Conservation (phyloP, 2,797 vertebrate genomes). For the Falco cherrug region DNA sequence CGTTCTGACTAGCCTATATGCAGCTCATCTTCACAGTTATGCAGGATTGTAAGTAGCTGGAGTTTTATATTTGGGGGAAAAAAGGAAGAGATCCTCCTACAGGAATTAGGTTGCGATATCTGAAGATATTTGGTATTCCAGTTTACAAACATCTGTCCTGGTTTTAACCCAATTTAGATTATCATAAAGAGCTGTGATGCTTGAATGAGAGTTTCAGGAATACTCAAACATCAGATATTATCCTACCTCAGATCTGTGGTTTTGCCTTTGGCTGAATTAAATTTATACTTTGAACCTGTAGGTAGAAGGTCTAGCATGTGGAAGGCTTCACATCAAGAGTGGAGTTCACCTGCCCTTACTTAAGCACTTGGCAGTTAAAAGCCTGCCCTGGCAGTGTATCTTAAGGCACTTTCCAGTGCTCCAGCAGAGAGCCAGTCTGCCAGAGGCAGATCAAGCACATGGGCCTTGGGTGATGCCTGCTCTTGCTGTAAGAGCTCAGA, state of each 20-base stretch:
- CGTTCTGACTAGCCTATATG: accelerated
- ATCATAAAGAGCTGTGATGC: neutral
- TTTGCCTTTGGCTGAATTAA: neutral
- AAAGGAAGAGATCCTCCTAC: neutral
- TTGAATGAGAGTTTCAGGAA: neutral
- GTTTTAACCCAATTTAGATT: neutral
- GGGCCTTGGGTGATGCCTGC: neutral
- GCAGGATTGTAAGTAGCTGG: neutral
- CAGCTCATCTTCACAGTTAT: accelerated
- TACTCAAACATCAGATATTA: neutral
- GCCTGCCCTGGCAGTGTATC: neutral
- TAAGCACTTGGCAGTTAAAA: neutral
- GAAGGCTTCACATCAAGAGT: neutral
- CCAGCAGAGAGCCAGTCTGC: neutral
- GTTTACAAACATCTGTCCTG: neutral
- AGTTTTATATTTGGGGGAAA: neutral
- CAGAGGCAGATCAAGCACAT: neutral
- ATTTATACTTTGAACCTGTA: neutral
- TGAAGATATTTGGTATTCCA: neutral
- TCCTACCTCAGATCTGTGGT: neutral
- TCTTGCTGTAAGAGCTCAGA: neutral
- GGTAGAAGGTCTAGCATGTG: neutral
- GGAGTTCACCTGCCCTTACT: neutral
- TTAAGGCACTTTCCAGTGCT: neutral
- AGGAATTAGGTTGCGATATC: neutral